These are phyloP conservation scores for Cydia splendana DNA, from an alignment of 1,140 invertebrate species.

Conservation along the genomic window DNA sequence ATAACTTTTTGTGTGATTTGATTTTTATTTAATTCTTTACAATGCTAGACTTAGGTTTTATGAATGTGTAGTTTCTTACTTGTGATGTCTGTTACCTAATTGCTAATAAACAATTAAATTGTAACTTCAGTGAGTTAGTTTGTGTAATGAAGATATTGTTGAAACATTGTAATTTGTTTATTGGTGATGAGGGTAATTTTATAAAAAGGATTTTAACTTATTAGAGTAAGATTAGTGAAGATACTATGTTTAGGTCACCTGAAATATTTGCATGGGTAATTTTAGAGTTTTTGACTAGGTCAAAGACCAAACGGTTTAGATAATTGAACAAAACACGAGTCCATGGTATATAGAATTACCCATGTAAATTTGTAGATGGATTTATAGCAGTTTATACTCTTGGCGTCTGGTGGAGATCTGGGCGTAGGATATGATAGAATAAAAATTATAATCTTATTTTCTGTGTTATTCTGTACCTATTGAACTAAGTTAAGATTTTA, in stretches of 20 bases:
- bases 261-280: constrained; percentile 19
- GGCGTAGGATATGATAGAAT: constrained; percentile 20
- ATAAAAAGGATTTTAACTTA: constrained; percentile 36
- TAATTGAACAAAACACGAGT: background rate
- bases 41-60: constrained; percentile 20
- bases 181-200: constrained; percentile 46
- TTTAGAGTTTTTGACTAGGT: background rate
- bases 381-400: background rate
- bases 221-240: constrained; percentile 22
- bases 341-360: background rate
- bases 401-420: background rate
- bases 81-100: constrained; percentile 37
- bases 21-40: constrained; percentile 29
- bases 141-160: constrained; percentile 51
- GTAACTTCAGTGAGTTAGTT: constrained; percentile 36
- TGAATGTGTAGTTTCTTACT: constrained; percentile 31
- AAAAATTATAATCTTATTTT: constrained; percentile 28
- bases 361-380: background rate
- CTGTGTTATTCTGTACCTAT: constrained; percentile 21
- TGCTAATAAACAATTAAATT: constrained; percentile 56
- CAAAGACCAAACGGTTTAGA: constrained; percentile 4
- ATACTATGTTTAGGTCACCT: background rate
- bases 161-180: constrained; percentile 54
- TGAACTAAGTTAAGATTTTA: constrained; percentile 6
- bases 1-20: constrained; percentile 26